Base-by-base conservation (phyloP, 2,888 invertebrate species). In the Caenorhabditis japonica region DNA sequence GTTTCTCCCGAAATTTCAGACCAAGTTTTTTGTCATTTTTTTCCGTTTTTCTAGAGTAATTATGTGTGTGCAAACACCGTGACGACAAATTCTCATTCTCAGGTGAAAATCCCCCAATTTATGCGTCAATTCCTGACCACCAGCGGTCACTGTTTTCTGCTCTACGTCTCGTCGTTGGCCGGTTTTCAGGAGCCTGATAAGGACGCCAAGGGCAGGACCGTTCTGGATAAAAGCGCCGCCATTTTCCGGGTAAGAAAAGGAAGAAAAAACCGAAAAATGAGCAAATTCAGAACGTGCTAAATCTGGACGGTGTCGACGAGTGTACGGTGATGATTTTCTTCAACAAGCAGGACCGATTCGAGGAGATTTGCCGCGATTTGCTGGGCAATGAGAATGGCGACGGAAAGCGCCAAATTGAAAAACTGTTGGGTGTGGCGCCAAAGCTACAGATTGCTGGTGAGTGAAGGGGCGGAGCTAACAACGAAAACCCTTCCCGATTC, bases 251-350 rank as follows among this genome's bases (percentile, higher is more conserved):
- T 68, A 30, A 8, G 15, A 13, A 17, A 19, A 3, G 10, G 15
- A 39, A 5, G 15, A 4, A 5, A 43, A 47, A 21, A 30, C 3
- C 10, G 36, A 34, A 5, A 17, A 30, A 36, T 21, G 33, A 55
- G n/a, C 5, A 3, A 23, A 60, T 72, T 47, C 56, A 82, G 82
- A 66, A 76, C 13, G 75, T 82, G 33, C 68, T 81, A 5, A 78
- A 73, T 25, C 56, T 79, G 52, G 71, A 70, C 15, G 71, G 73
- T n/a, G 77, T 80, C 1, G 76, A 77, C 30, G 77, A 81, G 53
- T 85, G 85, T 47, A 81, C 83, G 8, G 62, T 84, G 12, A 76
- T 85, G 71, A 80, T 85, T 38, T 85, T 85, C 56, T 82, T 85
- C 75, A 85, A 85, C 71, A 85, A 85, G 64, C 77, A 81, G 46